Evolutionary conservation across 2,888 invertebrate genomes (phyloP), one percentile per base, ranked within the genome.

Genomic region (Matsumyia berberina): DNA sequence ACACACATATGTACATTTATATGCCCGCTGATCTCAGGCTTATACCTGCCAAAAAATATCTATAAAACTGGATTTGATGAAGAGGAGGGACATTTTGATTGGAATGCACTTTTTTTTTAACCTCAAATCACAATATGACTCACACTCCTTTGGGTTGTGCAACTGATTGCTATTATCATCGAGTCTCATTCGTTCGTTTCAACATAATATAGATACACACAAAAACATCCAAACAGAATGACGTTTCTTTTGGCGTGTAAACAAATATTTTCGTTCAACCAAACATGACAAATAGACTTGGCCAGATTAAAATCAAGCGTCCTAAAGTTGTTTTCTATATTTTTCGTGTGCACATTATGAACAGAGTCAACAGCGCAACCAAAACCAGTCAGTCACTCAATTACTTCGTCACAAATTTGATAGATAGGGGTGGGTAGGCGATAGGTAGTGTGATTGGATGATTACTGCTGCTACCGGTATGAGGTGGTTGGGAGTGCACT

Each of bases 231-330:
- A 19, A 5, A 6, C 2, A 8, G 4, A 4, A 0, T 4, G 6
- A 46, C 5, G 8, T 46, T 46, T 0, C 19, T 46, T 46, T 46
- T 46, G 46, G 46, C 46, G 49, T 19, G 49, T 49, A 29, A 49
- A 49, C 24, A 24, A n/a, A 49, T 4, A 29, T 49, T 1, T 49
- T 24, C 24, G n/a, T 29, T 49, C 29, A 24, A 29, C 49, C 49
- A 46, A 19, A 46, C 19, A 46, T 46, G 46, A 19, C 46, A 49
- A 29, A n/a, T 49, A 49, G 24, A 49, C 49, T 49, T 29, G 2
- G n/a, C n/a, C 1, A 29, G n/a, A 29, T 49, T 24, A 49, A 49
- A 29, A 29, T 29, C 49, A 24, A 29, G n/a, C 24, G 29, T 49
- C 49, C n/a, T 29, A 29, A 6, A 24, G 24, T 49, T 11, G 17